Conservation (phyloP, 2,888 invertebrate species). For the Ethmia dodecea region DNA sequence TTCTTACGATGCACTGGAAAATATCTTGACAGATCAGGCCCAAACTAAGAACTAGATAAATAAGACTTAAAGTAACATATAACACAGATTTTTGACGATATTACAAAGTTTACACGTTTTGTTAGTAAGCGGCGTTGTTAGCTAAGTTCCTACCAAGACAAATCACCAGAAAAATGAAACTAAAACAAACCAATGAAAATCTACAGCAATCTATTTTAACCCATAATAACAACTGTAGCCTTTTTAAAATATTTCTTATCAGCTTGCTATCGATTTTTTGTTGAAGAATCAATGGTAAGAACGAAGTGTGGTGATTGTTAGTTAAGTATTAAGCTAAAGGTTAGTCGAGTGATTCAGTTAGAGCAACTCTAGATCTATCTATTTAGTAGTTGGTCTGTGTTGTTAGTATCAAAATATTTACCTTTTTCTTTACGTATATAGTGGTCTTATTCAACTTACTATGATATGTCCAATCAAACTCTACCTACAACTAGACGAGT, state of each 20-base stretch:
- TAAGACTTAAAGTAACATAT: conserved; percentile 44
- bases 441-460: conserved; percentile 37
- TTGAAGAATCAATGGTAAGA: conserved; percentile 1
- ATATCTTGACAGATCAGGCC: not conserved
- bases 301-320: not conserved
- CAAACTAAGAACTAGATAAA: conserved; percentile 27
- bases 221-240: no score
- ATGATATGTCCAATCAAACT: conserved; percentile 31
- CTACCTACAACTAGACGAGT: conserved; percentile 24
- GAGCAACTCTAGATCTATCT: conserved; percentile 1
- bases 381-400: not conserved
- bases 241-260: no score
- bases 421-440: conserved; percentile 23
- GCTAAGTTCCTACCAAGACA: not conserved
- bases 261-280: no score
- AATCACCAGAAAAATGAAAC: not conserved
- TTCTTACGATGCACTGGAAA: no score
- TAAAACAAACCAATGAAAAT: no score
- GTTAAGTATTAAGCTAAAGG: conserved; percentile 1
- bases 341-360: not conserved
- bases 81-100: conserved; percentile 70
- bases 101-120: conserved; percentile 32
- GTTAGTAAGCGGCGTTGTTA: conserved; percentile 1
- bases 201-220: no score
- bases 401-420: conserved; percentile 18